Evolutionary conservation across 2,888 invertebrate genomes (phyloP).

Genomic region (Athripsodes cinereus): DNA sequence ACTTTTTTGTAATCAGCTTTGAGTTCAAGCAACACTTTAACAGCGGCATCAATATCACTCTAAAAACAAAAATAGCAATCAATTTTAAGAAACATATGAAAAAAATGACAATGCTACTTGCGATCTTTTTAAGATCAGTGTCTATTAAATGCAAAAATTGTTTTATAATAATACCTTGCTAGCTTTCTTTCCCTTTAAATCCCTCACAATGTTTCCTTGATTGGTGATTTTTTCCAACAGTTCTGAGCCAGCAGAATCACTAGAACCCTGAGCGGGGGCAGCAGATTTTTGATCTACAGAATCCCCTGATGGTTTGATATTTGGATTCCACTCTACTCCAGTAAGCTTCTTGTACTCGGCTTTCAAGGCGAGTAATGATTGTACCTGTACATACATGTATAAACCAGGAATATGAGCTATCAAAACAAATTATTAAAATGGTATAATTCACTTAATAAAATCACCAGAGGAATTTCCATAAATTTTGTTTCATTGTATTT

Average conservation of each 20-base stretch:
- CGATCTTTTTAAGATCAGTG: too few relatives aligned
- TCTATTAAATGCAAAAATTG: too few relatives aligned
- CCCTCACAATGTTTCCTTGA: conserved; percentile 39
- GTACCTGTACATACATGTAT: conserved; percentile 41
- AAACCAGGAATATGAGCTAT: too few relatives aligned
- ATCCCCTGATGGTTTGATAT: conserved; percentile 43
- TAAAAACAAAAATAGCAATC: neutral
- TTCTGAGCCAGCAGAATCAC: neutral
- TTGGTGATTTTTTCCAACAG: conserved; percentile 38
- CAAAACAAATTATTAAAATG: too few relatives aligned
- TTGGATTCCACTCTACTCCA: conserved; percentile 45
- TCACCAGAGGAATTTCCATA: too few relatives aligned
- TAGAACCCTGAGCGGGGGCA: conserved; percentile 8
- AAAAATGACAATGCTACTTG: too few relatives aligned
- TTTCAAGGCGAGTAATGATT: conserved; percentile 55
- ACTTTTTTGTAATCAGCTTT: conserved; percentile 62
- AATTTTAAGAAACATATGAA: too few relatives aligned
- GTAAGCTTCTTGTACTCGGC: conserved; percentile 58
- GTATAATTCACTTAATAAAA: too few relatives aligned
- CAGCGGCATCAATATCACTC: neutral
- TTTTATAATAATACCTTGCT: conserved; percentile 39
- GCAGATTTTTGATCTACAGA: conserved; percentile 32
- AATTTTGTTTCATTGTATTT: too few relatives aligned
- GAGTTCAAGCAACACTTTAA: conserved; percentile 44
- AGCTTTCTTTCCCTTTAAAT: conserved; percentile 41